These are phyloP conservation scores for Chaetoderma sp. DNA, from an alignment of 2,888 invertebrate species.

Conservation along the genomic window DNA sequence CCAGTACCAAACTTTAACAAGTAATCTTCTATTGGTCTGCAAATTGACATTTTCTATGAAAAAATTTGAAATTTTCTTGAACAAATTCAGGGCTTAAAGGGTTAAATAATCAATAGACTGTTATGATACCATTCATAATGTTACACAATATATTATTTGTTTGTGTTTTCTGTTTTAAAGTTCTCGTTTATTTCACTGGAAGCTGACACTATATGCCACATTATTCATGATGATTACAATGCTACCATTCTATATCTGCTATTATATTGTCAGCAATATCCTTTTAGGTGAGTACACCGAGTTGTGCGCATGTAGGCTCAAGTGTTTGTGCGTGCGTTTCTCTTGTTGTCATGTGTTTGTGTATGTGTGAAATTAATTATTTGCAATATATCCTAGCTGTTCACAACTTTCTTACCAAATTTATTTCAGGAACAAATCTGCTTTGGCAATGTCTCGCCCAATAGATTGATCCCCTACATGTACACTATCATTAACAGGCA, in stretches of 20 bases:
- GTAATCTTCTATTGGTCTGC: not conserved
- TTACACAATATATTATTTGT: not conserved
- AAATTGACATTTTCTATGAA: no score
- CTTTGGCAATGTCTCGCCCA: no score
- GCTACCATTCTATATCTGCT: constrained; percentile 96
- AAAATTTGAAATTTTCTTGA: no score
- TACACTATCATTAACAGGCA: no score
- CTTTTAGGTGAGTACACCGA: constrained; percentile 70
- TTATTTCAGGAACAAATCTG: not conserved
- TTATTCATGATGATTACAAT: constrained; percentile 94
- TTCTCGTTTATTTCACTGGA: constrained; percentile 95
- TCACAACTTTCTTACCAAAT: not conserved
- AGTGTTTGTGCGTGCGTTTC: not conserved
- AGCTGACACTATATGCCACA: constrained; percentile 88
- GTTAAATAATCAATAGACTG: not conserved
- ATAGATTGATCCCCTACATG: no score
- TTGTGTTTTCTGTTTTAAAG: constrained; percentile 73
- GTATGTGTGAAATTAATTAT: not conserved
- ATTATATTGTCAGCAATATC: constrained; percentile 91
- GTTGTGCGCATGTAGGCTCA: no score
- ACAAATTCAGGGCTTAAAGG: no score
- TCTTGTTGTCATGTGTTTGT: not conserved
- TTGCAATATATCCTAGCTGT: not conserved
- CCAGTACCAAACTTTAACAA: no score
- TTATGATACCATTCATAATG: not conserved